phyloP scores from a whole-genome alignment of 2,113 vertebrate species.

The Sapajus apella region DNA sequence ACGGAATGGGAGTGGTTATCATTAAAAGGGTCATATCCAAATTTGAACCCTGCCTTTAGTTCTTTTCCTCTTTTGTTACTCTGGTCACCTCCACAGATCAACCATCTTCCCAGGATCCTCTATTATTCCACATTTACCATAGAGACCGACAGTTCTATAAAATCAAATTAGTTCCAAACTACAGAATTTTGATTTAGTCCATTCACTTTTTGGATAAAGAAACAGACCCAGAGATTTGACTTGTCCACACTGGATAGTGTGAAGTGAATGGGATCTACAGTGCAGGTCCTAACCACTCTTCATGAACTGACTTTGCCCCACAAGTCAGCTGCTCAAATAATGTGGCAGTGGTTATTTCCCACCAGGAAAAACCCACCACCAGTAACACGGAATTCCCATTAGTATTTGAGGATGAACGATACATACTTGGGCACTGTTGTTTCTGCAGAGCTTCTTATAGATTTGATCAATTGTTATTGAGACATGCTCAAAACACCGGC shows the following conservation, averaged over 20 bases:
- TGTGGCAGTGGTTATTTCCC: background rate
- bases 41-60: background rate
- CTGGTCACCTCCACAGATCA: background rate
- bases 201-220: background rate
- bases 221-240: background rate
- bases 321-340: background rate
- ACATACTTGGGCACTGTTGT: slow-evolving; percentile 94
- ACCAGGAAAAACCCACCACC: background rate
- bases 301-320: background rate
- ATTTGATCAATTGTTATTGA: slow-evolving; percentile 91
- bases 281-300: background rate
- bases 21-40: too few relatives aligned
- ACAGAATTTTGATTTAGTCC: background rate
- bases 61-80: background rate
- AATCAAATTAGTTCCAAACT: background rate
- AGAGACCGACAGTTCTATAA: background rate
- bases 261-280: background rate
- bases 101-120: background rate
- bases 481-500: slow-evolving; percentile 93
- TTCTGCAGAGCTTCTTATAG: slow-evolving; percentile 95
- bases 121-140: background rate
- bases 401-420: background rate
- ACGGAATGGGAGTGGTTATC: accelerated
- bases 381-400: background rate
- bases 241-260: background rate